Evolutionary conservation across 1,140 invertebrate species (phyloP), one percentile per base, ranked within the genome.

Genomic region (Hypsibius dujardini): DNA sequence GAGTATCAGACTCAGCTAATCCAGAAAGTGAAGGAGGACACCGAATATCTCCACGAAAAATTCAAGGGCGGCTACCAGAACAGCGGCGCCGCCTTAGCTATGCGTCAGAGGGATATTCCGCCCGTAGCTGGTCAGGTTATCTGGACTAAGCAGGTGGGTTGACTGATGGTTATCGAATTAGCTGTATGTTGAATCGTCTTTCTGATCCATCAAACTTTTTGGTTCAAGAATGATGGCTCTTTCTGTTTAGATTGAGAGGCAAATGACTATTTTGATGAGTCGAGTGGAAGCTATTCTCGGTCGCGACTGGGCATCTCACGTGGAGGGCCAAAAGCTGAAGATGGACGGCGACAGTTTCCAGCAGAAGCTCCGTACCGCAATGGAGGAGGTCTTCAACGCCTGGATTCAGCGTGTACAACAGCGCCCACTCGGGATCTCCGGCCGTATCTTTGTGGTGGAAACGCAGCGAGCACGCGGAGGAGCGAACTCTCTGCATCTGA

Each of bases 1-100:
- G 95, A 98, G 82, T 99, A 98, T 80, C 96, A 99, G 81, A 97
- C 95, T 0, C 94, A 98, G 79, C 84, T 99, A 46, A 98, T 99
- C 78, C 94, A 98, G 79, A 85, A 94, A 73, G 95, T 99, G 3
- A 99, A 98, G 79, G 95, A 97, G 78, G 96, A 99, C 77, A 98
- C 98, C 77, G 93, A 97, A 79, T 86, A 90, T 1, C 80, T 99
- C 2, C 95, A 98, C 81, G 93, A 97, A 78, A 97, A 96, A 79
- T 98, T 98, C 77, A 97, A 97, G 84, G 90, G 91, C 79, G 73
- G 71, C 72, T 56, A 14, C 46, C 59, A 47, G 69, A 59, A 70
- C 67, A 71, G 7, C 71, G 1, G 59, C 14, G 40, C 7, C 47
- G 46, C 67, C 47, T 12, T n/a, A n/a, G 72, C 46, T 28, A 40